Evolutionary conservation across 2,113 vertebrate species (phyloP), one percentile per base, ranked within the genome.

Genomic region (Columbina picui): DNA sequence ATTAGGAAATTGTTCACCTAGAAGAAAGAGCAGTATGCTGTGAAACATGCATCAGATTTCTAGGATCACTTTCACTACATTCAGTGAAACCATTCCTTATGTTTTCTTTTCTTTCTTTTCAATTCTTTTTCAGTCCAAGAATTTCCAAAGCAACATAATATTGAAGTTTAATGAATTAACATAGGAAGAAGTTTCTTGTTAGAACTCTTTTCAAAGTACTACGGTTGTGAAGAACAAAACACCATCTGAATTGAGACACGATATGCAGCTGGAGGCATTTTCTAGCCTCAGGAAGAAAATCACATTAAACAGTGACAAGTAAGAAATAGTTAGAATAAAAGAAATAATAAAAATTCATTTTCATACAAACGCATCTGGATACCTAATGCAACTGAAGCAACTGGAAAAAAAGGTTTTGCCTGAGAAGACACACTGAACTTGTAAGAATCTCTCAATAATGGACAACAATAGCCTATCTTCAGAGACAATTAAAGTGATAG

Each of bases 161-260:
- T 61, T 68, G 25, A 84, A 89, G 43, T 43, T 91, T 73, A 59
- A 92, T 74, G 47, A 86, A 87, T 70, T 74, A 61, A 63, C 16
- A 36, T 2, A 55, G 36, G 64, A 78, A 26, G 20, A 52, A 79
- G 12, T 69, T 87, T 64, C 18, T 63, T 74, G 49, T 45, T 65
- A 80, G 55, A 78, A 56, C 8, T 11, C 25, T 70, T 68, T 84
- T 80, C 41, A 70, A 64, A 85, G 27, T 52, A 27, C 6, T 70
- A 47, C 8, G 27, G 11, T 56, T 65, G 23, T 38, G 53, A 86
- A 47, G 63, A 91, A 59, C 25, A 45, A 69, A 88, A 59, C 20
- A 61, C 6, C 17, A 17, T 65, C 53, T 75, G 21, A 91, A 55
- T 2, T 43, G 38, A 74, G 43, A 84, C 29, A 67, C 67, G 38